Percentiles rank a stretch among this genome's conserved stretches.
phyloP scores from a whole-genome alignment of 2,888 invertebrate species.

The Xestia rhomboidea region DNA sequence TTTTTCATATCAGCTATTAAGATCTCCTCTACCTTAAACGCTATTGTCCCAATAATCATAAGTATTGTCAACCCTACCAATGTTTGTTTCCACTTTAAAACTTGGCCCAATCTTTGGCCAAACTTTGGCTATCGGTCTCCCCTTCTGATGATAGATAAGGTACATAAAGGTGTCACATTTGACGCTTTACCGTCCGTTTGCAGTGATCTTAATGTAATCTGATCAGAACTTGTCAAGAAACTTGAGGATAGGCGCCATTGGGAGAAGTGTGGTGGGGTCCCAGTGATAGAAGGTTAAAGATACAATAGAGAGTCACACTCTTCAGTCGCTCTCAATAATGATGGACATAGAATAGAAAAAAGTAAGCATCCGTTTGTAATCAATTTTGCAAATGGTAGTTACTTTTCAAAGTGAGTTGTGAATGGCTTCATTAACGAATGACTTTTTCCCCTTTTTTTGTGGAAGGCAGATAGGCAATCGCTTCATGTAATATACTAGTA shows the following conservation, averaged over 20 bases:
- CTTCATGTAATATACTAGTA: background rate
- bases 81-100: slow-evolving; percentile 59
- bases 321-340: slow-evolving; percentile 19
- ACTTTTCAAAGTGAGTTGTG: background rate
- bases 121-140: slow-evolving; percentile 59
- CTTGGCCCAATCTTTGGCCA: slow-evolving; percentile 42
- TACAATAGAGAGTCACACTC: slow-evolving; percentile 2
- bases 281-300: slow-evolving; percentile 32
- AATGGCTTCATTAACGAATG: background rate
- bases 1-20: slow-evolving; percentile 32
- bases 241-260: slow-evolving; percentile 68
- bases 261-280: slow-evolving; percentile 35
- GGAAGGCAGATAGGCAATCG: background rate
- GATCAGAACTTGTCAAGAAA: slow-evolving; percentile 86
- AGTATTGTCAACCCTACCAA: slow-evolving; percentile 44
- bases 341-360: background rate
- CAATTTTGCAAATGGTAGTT: background rate
- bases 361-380: background rate
- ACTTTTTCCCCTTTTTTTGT: background rate
- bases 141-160: slow-evolving; percentile 70
- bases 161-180: slow-evolving; percentile 74
- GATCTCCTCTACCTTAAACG: slow-evolving; percentile 17
- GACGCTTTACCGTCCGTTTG: slow-evolving; percentile 76
- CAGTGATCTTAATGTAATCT: slow-evolving; percentile 80
- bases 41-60: slow-evolving; percentile 6